Conservation (phyloP, 2,113 vertebrate species). For the Garra rufa region DNA sequence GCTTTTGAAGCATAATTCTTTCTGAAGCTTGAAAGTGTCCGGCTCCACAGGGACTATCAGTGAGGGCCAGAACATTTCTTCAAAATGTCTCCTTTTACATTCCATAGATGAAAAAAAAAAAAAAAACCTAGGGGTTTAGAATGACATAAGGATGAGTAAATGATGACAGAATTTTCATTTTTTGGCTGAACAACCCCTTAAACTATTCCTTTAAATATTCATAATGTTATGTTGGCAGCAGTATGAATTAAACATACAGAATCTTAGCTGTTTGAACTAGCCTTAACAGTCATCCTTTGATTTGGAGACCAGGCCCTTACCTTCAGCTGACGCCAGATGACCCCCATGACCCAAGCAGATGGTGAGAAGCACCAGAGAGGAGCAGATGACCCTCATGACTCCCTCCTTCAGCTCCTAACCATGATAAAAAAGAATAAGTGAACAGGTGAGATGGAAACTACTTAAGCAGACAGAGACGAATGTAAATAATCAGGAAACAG, state of each 20-base stretch:
- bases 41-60: background rate
- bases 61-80: background rate
- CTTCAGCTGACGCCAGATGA: conserved; percentile 61
- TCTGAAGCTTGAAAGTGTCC: background rate
- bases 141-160: background rate
- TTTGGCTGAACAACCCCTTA: background rate
- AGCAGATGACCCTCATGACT: conserved; percentile 75
- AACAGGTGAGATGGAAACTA: conserved; percentile 3
- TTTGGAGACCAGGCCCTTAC: conserved; percentile 59
- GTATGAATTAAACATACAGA: background rate
- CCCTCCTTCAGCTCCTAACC: conserved; percentile 65
- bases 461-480: background rate
- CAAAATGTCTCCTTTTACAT: background rate
- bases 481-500: background rate
- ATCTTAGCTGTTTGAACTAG: background rate
- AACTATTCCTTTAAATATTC: background rate
- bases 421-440: conserved; percentile 36
- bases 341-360: conserved; percentile 69
- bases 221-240: background rate
- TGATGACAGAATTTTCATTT: background rate
- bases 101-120: background rate
- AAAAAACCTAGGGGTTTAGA: background rate
- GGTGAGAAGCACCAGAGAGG: conserved; percentile 69
- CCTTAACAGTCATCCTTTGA: background rate
- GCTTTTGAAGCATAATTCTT: background rate